Evolutionary conservation across 2,888 invertebrate genomes (phyloP).

Genomic region (Ptychoptera albimana): DNA sequence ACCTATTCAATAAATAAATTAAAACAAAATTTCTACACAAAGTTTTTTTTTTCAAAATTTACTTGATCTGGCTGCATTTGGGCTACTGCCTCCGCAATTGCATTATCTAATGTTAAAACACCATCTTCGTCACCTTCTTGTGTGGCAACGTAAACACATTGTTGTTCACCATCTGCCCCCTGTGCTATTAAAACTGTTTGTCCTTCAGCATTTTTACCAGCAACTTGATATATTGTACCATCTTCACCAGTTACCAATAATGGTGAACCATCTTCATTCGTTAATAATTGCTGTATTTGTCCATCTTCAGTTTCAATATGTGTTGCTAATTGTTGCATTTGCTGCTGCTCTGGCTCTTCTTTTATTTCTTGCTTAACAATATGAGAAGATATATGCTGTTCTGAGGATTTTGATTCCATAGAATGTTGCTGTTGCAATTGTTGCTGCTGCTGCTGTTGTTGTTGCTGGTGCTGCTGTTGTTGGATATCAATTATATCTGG

Average conservation of each 20-base stretch:
- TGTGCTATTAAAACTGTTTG: slow-evolving; percentile 59
- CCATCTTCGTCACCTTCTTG: slow-evolving; percentile 40
- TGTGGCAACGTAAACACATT: slow-evolving; percentile 47
- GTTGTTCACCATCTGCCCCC: slow-evolving; percentile 59
- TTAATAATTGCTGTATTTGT: slow-evolving; percentile 28
- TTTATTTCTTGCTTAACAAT: neutral
- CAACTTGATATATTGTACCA: slow-evolving; percentile 48
- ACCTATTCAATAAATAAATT: slow-evolving; percentile 1
- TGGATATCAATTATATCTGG: slow-evolving; percentile 18
- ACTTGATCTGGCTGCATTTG: slow-evolving; percentile 14
- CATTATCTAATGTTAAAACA: slow-evolving; percentile 31
- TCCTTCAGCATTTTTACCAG: slow-evolving; percentile 65
- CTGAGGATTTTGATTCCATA: slow-evolving; percentile 16
- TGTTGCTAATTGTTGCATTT: slow-evolving; percentile 14
- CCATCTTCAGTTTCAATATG: slow-evolving; percentile 35
- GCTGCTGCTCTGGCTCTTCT: neutral
- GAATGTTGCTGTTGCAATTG: slow-evolving; percentile 17
- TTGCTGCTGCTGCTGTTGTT: slow-evolving; percentile 15
- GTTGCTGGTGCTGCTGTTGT: slow-evolving; percentile 15
- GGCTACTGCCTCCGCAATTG: slow-evolving; percentile 29
- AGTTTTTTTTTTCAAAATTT: slow-evolving; percentile 5
- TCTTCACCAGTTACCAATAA: slow-evolving; percentile 71
- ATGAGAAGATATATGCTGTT: slow-evolving; percentile 10
- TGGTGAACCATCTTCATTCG: slow-evolving; percentile 45
- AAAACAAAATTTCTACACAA: no score